Evolutionary conservation across 2,113 vertebrate genomes (phyloP).

Genomic region (Nansenia antarctica): DNA sequence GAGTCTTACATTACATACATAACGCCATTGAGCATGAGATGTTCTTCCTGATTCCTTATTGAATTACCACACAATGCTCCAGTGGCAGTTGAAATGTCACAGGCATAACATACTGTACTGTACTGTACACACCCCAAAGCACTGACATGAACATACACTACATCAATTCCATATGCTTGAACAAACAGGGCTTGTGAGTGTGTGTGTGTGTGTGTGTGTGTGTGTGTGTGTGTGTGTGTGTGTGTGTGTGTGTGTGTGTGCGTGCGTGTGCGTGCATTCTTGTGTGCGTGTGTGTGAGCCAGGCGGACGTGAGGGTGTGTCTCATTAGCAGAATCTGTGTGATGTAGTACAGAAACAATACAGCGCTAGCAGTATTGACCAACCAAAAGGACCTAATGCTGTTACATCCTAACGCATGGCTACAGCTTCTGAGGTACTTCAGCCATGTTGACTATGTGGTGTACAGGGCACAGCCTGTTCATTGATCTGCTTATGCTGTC

Average conservation of each 20-base stretch:
- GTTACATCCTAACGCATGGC: no score
- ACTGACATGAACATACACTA: neutral
- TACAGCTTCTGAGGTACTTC: no score
- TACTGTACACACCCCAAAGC: neutral
- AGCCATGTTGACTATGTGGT: no score
- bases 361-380: no score
- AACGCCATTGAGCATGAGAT: neutral
- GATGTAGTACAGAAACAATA: neutral
- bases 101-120: neutral
- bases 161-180: neutral
- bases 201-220: neutral
- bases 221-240: neutral
- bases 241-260: neutral
- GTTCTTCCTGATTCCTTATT: neutral
- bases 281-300: slow-evolving; percentile 1
- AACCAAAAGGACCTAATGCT: no score
- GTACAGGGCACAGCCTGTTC: no score
- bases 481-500: no score
- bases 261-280: neutral
- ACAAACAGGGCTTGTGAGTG: neutral
- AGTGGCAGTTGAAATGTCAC: neutral
- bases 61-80: neutral
- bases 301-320: neutral
- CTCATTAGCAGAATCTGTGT: neutral
- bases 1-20: neutral